Conservation (phyloP, 2,797 vertebrate genomes). For the Sitta carolinensis region DNA sequence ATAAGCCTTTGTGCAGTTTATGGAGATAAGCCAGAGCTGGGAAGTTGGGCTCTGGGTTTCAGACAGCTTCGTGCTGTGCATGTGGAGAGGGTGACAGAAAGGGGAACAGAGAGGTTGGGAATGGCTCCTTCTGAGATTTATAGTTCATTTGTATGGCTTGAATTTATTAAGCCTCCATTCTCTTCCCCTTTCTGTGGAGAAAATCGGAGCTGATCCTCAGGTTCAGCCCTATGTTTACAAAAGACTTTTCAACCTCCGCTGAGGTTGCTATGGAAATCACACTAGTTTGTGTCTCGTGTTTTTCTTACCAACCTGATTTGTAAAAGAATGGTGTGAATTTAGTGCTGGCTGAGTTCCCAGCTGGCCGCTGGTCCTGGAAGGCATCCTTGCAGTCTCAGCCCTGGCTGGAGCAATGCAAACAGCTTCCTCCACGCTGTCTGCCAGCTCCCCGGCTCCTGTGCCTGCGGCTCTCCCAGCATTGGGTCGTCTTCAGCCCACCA, state of each 20-base stretch:
- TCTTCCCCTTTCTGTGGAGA: background rate
- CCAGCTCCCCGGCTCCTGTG: background rate
- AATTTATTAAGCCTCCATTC: background rate
- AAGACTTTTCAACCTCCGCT: slow-evolving; percentile 46
- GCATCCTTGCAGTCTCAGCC: slow-evolving; percentile 4
- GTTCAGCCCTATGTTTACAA: slow-evolving; percentile 47
- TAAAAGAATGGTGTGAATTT: slow-evolving; percentile 63
- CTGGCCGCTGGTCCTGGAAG: slow-evolving; percentile 25
- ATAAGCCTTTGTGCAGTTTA: background rate
- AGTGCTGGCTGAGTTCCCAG: slow-evolving; percentile 35
- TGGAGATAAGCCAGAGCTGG: background rate
- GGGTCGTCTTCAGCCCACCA: background rate
- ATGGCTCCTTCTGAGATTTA: background rate
- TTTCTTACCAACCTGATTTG: slow-evolving; percentile 62
- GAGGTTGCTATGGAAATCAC: slow-evolving; percentile 59
- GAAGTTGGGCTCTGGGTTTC: background rate
- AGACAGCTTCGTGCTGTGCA: slow-evolving; percentile 27
- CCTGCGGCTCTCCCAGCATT: background rate
- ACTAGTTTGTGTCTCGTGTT: slow-evolving; percentile 42
- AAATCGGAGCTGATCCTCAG: background rate
- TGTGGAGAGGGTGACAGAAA: slow-evolving; percentile 20
- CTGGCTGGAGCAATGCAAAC: slow-evolving; percentile 23
- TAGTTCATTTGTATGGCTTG: slow-evolving; percentile 3
- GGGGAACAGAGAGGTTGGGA: background rate
- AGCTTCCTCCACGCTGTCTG: background rate